Evolutionary conservation across 2,888 invertebrate genomes (phyloP).

Genomic region (Drosophila quinaria): DNA sequence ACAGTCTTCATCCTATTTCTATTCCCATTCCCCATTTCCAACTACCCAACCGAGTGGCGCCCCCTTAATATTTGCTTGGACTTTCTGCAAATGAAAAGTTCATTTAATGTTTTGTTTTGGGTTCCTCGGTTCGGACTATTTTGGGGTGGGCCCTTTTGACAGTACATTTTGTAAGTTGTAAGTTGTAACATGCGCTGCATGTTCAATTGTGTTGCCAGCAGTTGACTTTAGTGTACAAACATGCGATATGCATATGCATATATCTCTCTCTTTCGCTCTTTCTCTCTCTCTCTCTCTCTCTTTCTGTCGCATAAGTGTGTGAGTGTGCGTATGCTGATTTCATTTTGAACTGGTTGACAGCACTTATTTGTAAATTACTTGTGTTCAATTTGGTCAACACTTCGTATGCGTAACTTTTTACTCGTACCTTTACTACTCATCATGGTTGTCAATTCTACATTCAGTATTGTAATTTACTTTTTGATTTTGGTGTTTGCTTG

Average conservation of each 20-base stretch:
- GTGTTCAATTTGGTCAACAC: conserved; percentile 49
- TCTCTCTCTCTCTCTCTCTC: not conserved
- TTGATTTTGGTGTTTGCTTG: conserved; percentile 24
- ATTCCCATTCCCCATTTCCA: not conserved
- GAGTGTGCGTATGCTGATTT: conserved; percentile 27
- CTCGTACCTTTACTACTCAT: conserved; percentile 12
- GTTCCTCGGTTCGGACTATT: conserved; percentile 18
- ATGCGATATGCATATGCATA: conserved; percentile 26
- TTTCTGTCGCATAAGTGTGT: not conserved
- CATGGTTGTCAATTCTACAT: conserved; percentile 22
- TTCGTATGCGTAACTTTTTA: conserved; percentile 35
- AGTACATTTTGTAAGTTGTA: conserved; percentile 58
- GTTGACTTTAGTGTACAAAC: conserved; percentile 21
- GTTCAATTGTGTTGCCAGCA: conserved; percentile 59
- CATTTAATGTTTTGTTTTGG: conserved; percentile 53
- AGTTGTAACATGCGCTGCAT: conserved; percentile 61
- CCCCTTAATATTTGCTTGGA: conserved; percentile 22
- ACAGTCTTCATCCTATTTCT: not conserved
- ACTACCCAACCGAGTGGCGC: conserved; percentile 7
- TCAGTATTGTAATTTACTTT: conserved; percentile 29
- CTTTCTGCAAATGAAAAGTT: conserved; percentile 52
- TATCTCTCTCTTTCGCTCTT: not conserved
- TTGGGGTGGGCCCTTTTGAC: conserved; percentile 53
- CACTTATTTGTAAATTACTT: conserved; percentile 74
- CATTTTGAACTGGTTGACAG: conserved; percentile 68